phyloP scores from a whole-genome alignment of 2,797 vertebrate species.

The Anabacerthia variegaticeps region DNA sequence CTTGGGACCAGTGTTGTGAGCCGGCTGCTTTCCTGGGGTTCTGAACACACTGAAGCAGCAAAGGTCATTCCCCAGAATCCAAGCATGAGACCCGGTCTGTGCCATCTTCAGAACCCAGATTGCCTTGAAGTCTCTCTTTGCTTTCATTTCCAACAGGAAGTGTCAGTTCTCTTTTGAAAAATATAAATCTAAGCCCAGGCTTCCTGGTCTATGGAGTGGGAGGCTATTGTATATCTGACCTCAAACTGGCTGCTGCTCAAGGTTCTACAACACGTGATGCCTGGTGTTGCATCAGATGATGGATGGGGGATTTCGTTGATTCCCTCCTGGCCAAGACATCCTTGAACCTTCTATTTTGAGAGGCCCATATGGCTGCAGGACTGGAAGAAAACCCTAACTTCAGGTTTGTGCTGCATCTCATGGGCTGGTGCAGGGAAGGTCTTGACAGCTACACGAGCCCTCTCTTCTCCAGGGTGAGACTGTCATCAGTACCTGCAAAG shows the following conservation, averaged over 20 bases:
- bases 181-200: not conserved
- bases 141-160: not conserved
- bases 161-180: not conserved
- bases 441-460: not conserved
- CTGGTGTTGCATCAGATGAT: not conserved
- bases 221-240: not conserved
- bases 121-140: not conserved
- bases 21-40: not conserved
- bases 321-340: not conserved
- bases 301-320: not conserved
- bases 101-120: not conserved
- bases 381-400: not conserved
- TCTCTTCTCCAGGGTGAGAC: not conserved
- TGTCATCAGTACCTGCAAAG: not conserved
- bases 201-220: not conserved
- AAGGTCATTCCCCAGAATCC: not conserved
- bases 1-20: not conserved
- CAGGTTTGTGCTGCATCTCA: not conserved
- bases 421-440: not conserved
- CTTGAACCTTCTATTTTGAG: not conserved
- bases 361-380: not conserved
- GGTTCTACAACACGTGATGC: not conserved
- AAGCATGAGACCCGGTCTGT: not conserved
- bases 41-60: not conserved
- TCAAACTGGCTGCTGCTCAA: not conserved